Evolutionary conservation across 2,888 invertebrate genomes (phyloP).

Genomic region (Osmoderma eremita): DNA sequence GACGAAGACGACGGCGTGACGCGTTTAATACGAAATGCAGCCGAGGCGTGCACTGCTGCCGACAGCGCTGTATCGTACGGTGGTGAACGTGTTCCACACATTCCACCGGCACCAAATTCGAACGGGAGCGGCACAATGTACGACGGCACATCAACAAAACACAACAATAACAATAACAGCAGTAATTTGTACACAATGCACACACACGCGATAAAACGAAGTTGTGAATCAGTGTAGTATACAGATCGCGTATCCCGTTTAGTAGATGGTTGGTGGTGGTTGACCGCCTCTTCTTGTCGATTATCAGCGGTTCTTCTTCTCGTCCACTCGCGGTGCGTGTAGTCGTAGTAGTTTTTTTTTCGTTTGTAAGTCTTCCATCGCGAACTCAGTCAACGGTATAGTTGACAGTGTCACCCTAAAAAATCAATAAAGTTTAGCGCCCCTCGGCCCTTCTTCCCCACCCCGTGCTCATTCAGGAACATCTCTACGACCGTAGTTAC

Average conservation of each 20-base stretch:
- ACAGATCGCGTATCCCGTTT: too few species aligned
- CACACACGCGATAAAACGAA: too few species aligned
- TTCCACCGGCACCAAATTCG: slow-evolving; percentile 63
- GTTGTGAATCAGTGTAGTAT: too few species aligned
- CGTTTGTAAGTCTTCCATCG: slow-evolving; percentile 66
- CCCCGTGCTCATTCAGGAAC: slow-evolving; percentile 62
- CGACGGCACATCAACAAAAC: slow-evolving; percentile 3
- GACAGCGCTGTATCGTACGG: slow-evolving; percentile 52
- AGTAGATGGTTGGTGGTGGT: too few species aligned
- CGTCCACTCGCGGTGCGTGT: slow-evolving; percentile 53
- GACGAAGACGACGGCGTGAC: slow-evolving; percentile 58
- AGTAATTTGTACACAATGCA: too few species aligned
- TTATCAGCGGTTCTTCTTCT: slow-evolving; percentile 35
- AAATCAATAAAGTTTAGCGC: slow-evolving; percentile 71
- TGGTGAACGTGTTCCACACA: slow-evolving; percentile 58
- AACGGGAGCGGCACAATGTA: slow-evolving; percentile 57
- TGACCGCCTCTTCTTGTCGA: too few species aligned
- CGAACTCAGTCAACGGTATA: slow-evolving; percentile 66
- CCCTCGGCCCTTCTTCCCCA: slow-evolving; percentile 64
- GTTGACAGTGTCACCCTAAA: slow-evolving; percentile 75
- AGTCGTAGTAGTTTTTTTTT: slow-evolving; percentile 60
- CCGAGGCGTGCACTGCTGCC: slow-evolving; percentile 60
- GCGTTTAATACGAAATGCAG: slow-evolving; percentile 59
- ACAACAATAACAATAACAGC: slow-evolving; percentile 13
- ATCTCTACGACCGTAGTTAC: slow-evolving; percentile 50